A percentile compares a stretch with the other conserved stretches of the same genome.
Evolutionary conservation across 2,797 vertebrate species (phyloP).

Genomic region (Phoeniculus purpureus): DNA sequence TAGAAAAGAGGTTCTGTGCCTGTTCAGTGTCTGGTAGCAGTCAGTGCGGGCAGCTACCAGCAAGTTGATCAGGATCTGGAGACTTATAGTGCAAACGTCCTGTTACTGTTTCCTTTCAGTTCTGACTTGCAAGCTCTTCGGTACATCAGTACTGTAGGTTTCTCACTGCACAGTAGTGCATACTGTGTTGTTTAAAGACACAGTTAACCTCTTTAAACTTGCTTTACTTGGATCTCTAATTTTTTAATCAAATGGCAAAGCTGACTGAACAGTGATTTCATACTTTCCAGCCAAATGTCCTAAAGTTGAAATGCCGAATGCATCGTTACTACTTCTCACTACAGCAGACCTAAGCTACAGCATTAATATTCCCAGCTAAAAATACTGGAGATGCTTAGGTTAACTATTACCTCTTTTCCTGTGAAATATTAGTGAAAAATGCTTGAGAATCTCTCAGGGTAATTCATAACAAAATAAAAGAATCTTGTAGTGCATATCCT

Average conservation of each 20-base stretch:
- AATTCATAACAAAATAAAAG: not conserved
- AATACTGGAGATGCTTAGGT: not conserved
- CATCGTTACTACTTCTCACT: not conserved
- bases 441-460: not conserved
- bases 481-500: not conserved
- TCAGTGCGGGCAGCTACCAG: not conserved
- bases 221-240: not conserved
- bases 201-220: not conserved
- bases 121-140: not conserved
- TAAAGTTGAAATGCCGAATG: not conserved
- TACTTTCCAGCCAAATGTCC: not conserved
- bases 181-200: not conserved
- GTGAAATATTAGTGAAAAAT: not conserved
- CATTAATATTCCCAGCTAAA: not conserved
- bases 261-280: not conserved
- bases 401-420: not conserved
- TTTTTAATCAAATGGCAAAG: constrained; percentile 3
- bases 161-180: not conserved
- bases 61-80: not conserved
- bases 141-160: not conserved
- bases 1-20: not conserved
- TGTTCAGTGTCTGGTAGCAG: not conserved
- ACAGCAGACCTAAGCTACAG: not conserved
- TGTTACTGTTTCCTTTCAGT: not conserved
- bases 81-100: not conserved